These are phyloP conservation scores for Montipora cactus DNA, from an alignment of 64 coral and sea anemone genomes.

Conservation along the genomic window DNA sequence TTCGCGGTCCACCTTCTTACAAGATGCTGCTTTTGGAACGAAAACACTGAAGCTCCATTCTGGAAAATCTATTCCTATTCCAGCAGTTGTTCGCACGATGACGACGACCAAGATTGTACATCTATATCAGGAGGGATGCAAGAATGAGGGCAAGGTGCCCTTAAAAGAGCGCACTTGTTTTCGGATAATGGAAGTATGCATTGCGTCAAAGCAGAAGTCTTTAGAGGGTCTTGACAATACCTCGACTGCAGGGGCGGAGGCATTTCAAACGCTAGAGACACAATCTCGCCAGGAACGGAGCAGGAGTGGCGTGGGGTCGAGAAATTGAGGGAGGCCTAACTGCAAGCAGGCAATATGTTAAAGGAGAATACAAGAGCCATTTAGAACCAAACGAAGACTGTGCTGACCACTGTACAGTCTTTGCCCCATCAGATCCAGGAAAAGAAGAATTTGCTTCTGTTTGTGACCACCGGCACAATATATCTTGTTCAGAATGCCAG, in stretches of 20 bases:
- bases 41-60: conserved; percentile 22
- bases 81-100: conserved; percentile 34
- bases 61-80: conserved; percentile 8
- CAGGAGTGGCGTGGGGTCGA: conserved; percentile 21
- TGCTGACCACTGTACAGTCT: conserved; percentile 66
- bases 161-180: conserved; percentile 35
- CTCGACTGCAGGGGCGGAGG: conserved; percentile 12
- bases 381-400: conserved; percentile 64
- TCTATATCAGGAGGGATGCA: conserved; percentile 25
- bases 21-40: conserved; percentile 34
- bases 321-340: not conserved
- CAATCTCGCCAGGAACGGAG: conserved; percentile 23
- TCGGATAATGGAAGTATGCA: conserved; percentile 32
- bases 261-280: not conserved
- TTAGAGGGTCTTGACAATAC: conserved; percentile 45
- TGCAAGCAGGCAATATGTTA: conserved; percentile 57
- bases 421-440: conserved; percentile 50
- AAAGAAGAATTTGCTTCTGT: conserved; percentile 40
- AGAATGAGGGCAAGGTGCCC: not conserved
- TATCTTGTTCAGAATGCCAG: conserved; percentile 39
- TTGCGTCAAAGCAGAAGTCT: conserved; percentile 62
- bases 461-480: conserved; percentile 5
- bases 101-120: not conserved
- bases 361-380: conserved; percentile 64
- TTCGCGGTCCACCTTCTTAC: conserved; percentile 47